Conservation (phyloP, 2,888 invertebrate species). For the Xestoiulus laeticollis region DNA sequence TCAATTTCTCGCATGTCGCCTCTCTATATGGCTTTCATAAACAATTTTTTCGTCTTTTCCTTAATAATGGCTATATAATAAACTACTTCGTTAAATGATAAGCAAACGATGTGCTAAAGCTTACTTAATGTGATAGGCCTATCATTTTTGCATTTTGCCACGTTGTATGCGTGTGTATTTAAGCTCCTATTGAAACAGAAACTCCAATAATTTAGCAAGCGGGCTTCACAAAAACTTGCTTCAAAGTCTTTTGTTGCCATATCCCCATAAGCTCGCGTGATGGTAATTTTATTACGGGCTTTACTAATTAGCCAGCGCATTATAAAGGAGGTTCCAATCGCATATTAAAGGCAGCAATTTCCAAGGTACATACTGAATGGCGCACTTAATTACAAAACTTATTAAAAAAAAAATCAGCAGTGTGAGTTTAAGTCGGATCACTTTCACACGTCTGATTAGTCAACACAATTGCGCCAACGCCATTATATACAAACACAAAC, state of each 20-base stretch:
- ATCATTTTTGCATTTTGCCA: not conserved
- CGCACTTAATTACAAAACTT: conserved; percentile 12
- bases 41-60: not conserved
- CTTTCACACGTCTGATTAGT: not conserved
- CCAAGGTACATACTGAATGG: conserved; percentile 7
- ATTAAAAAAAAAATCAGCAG: not conserved
- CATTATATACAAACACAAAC: conserved; percentile 11
- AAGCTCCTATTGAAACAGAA: not conserved
- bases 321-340: conserved; percentile 26
- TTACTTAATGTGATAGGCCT: conserved; percentile 19
- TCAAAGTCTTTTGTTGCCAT: not conserved
- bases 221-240: not conserved
- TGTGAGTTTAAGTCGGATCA: not conserved
- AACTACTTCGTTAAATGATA: conserved; percentile 20
- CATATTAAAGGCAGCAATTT: not conserved
- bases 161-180: not conserved
- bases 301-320: conserved; percentile 12
- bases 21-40: not conserved
- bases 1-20: not conserved
- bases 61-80: not conserved
- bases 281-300: conserved; percentile 26
- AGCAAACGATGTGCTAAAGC: conserved; percentile 20
- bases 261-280: conserved; percentile 2
- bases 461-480: conserved; percentile 10
- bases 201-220: conserved; percentile 19